phyloP scores from a whole-genome alignment of 2,797 vertebrate genomes.

The Enteromius viviparus region DNA sequence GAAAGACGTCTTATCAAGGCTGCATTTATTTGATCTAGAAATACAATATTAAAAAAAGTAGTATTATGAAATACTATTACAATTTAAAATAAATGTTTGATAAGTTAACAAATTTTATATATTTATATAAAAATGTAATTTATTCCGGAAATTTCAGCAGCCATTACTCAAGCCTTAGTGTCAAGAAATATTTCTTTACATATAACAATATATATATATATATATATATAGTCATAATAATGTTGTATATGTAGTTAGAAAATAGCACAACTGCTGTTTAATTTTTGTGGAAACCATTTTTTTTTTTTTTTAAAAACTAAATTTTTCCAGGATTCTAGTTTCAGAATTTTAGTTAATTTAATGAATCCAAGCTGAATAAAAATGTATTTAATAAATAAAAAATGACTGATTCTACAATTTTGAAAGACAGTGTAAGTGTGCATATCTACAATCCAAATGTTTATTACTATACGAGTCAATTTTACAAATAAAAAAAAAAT shows the following conservation, averaged over 20 bases:
- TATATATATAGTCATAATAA: too few relatives aligned
- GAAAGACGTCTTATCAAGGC: background rate
- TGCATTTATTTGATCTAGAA: background rate
- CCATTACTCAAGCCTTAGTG: background rate
- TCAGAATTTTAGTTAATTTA: background rate
- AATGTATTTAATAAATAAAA: background rate
- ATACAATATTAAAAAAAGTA: background rate
- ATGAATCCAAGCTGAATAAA: background rate
- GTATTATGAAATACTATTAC: background rate
- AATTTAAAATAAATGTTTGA: background rate
- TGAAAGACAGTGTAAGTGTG: background rate
- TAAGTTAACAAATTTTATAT: background rate
- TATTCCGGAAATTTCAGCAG: background rate
- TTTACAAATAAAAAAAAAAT: background rate
- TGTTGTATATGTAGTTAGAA: too few relatives aligned
- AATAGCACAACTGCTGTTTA: too few relatives aligned
- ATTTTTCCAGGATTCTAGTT: background rate
- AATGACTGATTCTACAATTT: background rate
- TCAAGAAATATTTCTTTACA: background rate
- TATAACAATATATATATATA: too few relatives aligned
- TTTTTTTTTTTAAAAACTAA: too few relatives aligned
- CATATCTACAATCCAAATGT: background rate
- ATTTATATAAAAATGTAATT: background rate
- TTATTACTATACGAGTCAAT: background rate
- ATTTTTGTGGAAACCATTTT: too few relatives aligned